Conservation (phyloP, 2,113 vertebrate species). For the Laterallus jamaicensis region DNA sequence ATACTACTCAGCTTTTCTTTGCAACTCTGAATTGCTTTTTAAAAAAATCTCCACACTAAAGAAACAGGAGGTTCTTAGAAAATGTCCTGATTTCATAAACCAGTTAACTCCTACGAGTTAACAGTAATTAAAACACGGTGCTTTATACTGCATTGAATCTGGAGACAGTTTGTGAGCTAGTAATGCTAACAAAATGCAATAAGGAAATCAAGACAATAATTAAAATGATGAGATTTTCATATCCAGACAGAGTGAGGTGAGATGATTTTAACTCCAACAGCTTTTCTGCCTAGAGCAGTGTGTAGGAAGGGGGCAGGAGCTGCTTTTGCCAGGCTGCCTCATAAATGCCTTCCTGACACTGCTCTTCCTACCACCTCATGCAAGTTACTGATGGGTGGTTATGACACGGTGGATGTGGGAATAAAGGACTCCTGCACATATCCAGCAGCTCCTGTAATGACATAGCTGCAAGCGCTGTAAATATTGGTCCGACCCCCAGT, state of each 20-base stretch:
- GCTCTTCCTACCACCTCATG: background rate
- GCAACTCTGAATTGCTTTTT: background rate
- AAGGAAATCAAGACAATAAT: background rate
- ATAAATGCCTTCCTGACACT: background rate
- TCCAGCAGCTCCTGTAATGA: background rate
- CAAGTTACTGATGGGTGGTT: background rate
- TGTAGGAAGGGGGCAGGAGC: background rate
- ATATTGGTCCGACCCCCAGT: background rate
- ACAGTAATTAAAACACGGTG: background rate
- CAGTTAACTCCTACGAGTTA: background rate
- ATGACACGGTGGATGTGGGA: background rate
- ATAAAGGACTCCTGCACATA: background rate
- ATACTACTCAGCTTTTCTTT: background rate
- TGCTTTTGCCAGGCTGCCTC: background rate
- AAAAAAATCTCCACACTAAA: background rate
- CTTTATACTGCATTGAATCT: background rate
- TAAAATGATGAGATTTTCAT: background rate
- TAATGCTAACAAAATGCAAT: background rate
- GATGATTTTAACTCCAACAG: background rate
- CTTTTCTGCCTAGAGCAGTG: background rate
- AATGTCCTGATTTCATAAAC: background rate
- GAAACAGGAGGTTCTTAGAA: background rate
- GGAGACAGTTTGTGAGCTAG: background rate
- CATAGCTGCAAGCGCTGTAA: background rate
- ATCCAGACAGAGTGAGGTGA: background rate